Conservation (phyloP, 2,888 invertebrate genomes). For the Cephus rjabovi region DNA sequence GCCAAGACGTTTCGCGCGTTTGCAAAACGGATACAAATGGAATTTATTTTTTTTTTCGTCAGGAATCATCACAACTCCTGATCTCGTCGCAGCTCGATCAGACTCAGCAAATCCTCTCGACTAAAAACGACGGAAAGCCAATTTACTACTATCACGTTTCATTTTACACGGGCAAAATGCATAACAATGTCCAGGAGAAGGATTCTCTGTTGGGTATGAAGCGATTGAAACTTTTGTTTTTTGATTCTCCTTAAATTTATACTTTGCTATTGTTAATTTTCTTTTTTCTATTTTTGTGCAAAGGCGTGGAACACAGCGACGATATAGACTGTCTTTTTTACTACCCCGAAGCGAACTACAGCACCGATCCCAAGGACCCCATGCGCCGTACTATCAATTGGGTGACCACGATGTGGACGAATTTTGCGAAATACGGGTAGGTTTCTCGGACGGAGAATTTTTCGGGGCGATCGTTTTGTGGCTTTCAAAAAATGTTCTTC, state of each 20-base stretch:
- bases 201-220: too few relatives aligned
- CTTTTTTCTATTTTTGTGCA: not conserved
- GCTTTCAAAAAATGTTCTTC: too few relatives aligned
- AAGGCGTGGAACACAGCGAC: slow-evolving; percentile 22
- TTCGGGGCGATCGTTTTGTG: too few relatives aligned
- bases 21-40: too few relatives aligned
- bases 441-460: too few relatives aligned
- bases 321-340: slow-evolving; percentile 23
- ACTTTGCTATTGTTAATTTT: not conserved
- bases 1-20: too few relatives aligned
- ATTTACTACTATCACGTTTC: too few relatives aligned
- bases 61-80: too few relatives aligned
- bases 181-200: too few relatives aligned
- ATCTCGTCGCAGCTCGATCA: too few relatives aligned
- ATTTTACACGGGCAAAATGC: not conserved
- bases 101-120: not conserved
- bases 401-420: slow-evolving; percentile 26
- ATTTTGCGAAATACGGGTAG: slow-evolving; percentile 29
- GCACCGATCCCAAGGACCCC: slow-evolving; percentile 6
- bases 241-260: too few relatives aligned
- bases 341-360: not conserved
- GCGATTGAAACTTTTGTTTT: too few relatives aligned
- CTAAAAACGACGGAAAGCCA: not conserved
- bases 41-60: not conserved
- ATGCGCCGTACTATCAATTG: slow-evolving; percentile 11